Percentiles rank a stretch among this genome's conserved stretches.
Conservation (phyloP, 2,113 vertebrate species). For the Parus major region DNA sequence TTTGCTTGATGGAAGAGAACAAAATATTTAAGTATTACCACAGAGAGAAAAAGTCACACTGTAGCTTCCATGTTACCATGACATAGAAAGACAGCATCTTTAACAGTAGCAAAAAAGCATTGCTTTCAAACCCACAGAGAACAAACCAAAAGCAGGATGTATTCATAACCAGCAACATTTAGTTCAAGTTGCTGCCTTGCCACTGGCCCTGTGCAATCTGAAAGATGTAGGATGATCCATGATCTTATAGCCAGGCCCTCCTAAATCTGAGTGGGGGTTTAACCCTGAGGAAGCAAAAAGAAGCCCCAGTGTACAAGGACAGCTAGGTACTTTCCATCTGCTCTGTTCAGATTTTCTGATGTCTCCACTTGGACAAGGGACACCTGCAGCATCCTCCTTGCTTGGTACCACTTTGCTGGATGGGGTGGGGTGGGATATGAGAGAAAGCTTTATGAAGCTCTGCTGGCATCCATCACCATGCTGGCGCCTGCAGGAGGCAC, state of each 20-base stretch:
- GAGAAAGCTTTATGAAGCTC: not conserved
- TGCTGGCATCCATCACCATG: fast-evolving
- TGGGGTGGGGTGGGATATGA: not conserved
- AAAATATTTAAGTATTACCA: not conserved
- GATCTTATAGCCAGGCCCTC: not conserved
- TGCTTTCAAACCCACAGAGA: not conserved
- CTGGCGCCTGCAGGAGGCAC: fast-evolving
- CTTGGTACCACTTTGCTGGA: not conserved
- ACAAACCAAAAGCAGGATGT: not conserved
- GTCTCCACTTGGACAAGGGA: not conserved
- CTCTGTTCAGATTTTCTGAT: not conserved
- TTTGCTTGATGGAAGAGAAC: not conserved
- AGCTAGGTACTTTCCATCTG: not conserved
- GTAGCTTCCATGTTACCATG: not conserved
- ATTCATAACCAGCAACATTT: not conserved
- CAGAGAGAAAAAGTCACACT: not conserved
- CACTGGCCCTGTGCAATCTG: not conserved
- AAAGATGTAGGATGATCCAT: not conserved
- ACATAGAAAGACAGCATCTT: not conserved
- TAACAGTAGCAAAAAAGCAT: not conserved
- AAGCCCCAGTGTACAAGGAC: not conserved
- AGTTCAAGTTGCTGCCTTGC: not conserved
- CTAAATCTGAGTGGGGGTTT: not conserved
- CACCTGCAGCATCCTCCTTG: not conserved
- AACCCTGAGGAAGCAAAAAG: not conserved